phyloP scores from a whole-genome alignment of 2,797 vertebrate genomes.

The Anolis apletophallus region DNA sequence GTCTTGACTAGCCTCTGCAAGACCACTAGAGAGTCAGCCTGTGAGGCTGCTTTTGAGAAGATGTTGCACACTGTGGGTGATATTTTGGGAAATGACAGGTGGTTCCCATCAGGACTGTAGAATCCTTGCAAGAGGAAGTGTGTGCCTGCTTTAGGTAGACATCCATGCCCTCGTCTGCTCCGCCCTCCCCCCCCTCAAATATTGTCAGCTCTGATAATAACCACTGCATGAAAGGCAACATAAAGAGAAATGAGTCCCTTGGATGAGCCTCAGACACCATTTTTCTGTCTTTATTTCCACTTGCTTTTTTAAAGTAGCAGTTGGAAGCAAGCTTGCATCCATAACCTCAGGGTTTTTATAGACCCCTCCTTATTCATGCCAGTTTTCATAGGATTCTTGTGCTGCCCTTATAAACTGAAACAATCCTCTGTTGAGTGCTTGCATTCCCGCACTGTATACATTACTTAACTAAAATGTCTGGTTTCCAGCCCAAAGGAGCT shows the following conservation, averaged over 20 bases:
- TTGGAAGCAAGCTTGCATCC: neutral
- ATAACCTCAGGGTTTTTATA: neutral
- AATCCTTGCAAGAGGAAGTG: neutral
- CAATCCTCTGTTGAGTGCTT: neutral
- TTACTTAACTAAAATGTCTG: slow-evolving; percentile 44
- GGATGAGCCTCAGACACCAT: neutral
- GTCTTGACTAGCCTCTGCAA: neutral
- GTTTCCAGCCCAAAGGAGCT: slow-evolving; percentile 82
- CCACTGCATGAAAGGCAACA: neutral
- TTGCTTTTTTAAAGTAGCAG: no score
- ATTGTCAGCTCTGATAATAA: neutral
- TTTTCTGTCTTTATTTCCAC: neutral
- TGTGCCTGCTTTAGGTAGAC: neutral
- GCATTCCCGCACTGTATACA: neutral
- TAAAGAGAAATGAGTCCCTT: neutral
- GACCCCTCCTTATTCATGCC: neutral
- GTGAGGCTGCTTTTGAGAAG: neutral
- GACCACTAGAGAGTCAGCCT: neutral
- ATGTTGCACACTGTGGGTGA: neutral
- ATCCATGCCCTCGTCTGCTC: neutral
- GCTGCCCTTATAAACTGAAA: neutral
- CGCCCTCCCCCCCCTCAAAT: neutral
- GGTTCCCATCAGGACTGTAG: no score
- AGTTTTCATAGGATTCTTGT: neutral
- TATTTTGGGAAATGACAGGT: neutral